phyloP scores from a whole-genome alignment of 1,140 invertebrate genomes.

The Leptinotarsa defecta region DNA sequence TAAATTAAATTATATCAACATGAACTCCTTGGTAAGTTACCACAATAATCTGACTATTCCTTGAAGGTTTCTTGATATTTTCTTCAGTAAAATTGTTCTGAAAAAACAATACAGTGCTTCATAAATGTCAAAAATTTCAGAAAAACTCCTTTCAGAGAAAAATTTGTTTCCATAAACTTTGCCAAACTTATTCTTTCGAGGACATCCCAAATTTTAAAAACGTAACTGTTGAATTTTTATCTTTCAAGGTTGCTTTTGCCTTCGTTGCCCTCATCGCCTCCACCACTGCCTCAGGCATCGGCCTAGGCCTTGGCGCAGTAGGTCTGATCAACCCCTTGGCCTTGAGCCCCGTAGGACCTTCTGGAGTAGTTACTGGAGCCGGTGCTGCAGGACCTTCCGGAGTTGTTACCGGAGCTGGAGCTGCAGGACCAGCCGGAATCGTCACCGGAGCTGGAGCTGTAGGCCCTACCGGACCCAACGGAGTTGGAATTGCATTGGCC shows the following conservation, averaged over 20 bases:
- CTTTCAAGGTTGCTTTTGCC: conserved; percentile 7
- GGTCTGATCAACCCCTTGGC: conserved; percentile 1
- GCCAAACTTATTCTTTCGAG: background rate
- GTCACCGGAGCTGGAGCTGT: conserved; percentile 19
- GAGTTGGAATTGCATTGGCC: background rate
- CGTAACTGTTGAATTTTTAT: background rate
- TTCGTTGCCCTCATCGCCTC: conserved; percentile 9
- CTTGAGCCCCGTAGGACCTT: conserved; percentile 15
- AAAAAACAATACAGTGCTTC: background rate
- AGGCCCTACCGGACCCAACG: conserved; percentile 16
- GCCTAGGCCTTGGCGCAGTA: background rate
- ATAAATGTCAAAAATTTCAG: background rate
- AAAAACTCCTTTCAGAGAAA: background rate
- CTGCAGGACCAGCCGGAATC: conserved; percentile 19
- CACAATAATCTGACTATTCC: background rate
- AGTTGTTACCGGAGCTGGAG: conserved; percentile 18
- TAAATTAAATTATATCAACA: background rate
- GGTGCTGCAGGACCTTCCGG: conserved; percentile 22
- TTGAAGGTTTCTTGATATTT: background rate
- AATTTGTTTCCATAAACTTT: background rate
- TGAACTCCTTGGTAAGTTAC: background rate
- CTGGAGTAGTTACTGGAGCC: conserved; percentile 20
- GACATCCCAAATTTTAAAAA: background rate
- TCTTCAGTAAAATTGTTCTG: background rate
- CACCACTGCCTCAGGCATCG: background rate